Percentiles rank a stretch among this genome's conserved stretches.
These are phyloP conservation scores for Helarctos malayanus DNA, from an alignment of 2,797 vertebrate genomes.

Conservation along the genomic window DNA sequence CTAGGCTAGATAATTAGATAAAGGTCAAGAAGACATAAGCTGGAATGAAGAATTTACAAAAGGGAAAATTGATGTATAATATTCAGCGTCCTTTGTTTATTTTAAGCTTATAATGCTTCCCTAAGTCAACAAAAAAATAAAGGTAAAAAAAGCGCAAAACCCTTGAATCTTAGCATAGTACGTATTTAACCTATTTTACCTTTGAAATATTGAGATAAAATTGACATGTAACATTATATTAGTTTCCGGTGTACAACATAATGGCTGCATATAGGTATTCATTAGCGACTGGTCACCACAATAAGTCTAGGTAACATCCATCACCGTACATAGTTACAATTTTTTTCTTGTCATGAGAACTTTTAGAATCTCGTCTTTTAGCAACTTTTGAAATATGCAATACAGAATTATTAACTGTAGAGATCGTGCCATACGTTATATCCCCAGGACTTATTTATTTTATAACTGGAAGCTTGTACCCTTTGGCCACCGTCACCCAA, in stretches of 20 bases:
- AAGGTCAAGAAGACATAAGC: background rate
- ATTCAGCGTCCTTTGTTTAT: background rate
- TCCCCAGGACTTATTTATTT: background rate
- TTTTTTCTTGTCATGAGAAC: background rate
- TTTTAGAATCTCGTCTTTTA: background rate
- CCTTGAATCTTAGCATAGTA: background rate
- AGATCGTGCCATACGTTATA: background rate
- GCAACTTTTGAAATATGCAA: background rate
- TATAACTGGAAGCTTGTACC: background rate
- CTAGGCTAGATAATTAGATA: background rate
- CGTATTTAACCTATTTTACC: background rate
- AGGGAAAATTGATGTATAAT: background rate
- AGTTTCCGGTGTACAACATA: background rate
- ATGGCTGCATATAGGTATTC: background rate
- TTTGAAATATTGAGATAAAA: background rate
- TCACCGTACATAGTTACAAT: background rate
- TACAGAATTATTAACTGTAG: background rate
- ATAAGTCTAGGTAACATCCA: background rate
- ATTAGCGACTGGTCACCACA: background rate
- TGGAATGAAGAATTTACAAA: background rate
- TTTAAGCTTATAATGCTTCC: background rate
- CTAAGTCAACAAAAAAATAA: background rate
- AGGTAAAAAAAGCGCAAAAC: background rate
- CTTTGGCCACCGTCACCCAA: background rate
- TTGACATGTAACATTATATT: background rate